Conservation (phyloP, 2,888 invertebrate species). For the Malthinus flaveolus region DNA sequence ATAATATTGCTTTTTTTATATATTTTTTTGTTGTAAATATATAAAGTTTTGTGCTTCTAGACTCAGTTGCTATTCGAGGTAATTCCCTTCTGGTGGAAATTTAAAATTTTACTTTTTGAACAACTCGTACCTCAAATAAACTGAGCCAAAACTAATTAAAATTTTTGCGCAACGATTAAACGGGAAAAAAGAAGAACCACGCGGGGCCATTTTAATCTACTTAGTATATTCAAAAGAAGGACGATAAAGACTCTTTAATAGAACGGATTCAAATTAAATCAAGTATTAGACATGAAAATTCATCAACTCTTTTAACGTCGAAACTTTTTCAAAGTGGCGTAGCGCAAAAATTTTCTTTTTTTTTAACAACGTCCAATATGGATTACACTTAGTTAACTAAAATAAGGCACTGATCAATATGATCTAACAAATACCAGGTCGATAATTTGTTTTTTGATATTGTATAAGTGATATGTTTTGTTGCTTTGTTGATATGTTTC, state of each 20-base stretch:
- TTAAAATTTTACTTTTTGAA: background rate
- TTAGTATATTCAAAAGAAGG: too few species aligned
- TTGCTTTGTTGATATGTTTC: slow-evolving; percentile 15
- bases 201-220: background rate
- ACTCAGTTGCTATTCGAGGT: slow-evolving; percentile 1
- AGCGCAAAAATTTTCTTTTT: slow-evolving; percentile 17
- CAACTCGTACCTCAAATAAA: slow-evolving; percentile 5
- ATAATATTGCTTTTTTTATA: slow-evolving; percentile 27
- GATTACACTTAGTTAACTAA: slow-evolving; percentile 58
- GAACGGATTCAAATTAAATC: too few species aligned
- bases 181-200: background rate
- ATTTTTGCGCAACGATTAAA: background rate
- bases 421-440: slow-evolving; percentile 52
- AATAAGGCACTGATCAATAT: slow-evolving; percentile 61
- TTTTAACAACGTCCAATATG: slow-evolving; percentile 60
- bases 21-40: slow-evolving; percentile 20
- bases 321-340: background rate
- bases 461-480: background rate
- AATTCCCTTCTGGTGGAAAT: too few species aligned
- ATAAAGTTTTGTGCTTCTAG: slow-evolving; percentile 22
- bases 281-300: slow-evolving; percentile 6
- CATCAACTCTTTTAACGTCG: background rate
- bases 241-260: too few species aligned
- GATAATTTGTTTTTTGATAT: slow-evolving; percentile 1
- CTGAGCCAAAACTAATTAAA: slow-evolving; percentile 12